Conservation (phyloP, 37 sponge, comb jelly and placozoan genomes). For the Ianthella basta region DNA sequence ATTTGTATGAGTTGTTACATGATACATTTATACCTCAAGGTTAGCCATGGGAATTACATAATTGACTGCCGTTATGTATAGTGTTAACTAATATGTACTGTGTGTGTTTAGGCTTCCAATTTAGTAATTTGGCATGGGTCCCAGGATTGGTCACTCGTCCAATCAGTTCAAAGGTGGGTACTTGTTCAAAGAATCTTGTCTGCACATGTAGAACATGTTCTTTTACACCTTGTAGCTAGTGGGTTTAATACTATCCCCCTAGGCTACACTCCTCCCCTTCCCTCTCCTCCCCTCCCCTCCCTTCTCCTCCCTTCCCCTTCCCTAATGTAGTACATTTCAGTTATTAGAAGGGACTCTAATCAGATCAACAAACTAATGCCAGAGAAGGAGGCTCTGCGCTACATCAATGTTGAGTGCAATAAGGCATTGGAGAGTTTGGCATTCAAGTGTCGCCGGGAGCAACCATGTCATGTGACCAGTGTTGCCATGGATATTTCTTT, state of each 20-base stretch:
- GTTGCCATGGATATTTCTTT: constrained; percentile 54
- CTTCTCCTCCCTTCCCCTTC: constrained; percentile 7
- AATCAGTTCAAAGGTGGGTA: no score
- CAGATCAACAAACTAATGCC: neutral
- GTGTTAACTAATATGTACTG: no score
- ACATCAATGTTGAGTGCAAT: constrained; percentile 1
- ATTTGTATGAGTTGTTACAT: neutral
- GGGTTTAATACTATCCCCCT: no score
- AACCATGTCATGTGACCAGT: constrained; percentile 53
- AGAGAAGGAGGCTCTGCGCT: neutral
- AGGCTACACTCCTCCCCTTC: neutral
- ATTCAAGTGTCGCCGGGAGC: constrained; percentile 48
- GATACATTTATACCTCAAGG: neutral
- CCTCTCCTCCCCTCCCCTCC: constrained; percentile 11
- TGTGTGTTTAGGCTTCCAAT: no score
- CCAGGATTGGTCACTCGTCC: no score
- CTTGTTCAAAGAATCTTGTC: no score
- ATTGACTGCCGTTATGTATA: no score
- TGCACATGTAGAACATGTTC: neutral
- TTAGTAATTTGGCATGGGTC: no score
- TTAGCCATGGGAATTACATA: neutral
- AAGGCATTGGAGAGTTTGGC: constrained; percentile 40
- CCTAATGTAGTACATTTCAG: neutral
- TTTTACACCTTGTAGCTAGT: no score
- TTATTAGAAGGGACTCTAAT: neutral